Evolutionary conservation across 2,888 invertebrate genomes (phyloP).

Genomic region (Cephus runcator): DNA sequence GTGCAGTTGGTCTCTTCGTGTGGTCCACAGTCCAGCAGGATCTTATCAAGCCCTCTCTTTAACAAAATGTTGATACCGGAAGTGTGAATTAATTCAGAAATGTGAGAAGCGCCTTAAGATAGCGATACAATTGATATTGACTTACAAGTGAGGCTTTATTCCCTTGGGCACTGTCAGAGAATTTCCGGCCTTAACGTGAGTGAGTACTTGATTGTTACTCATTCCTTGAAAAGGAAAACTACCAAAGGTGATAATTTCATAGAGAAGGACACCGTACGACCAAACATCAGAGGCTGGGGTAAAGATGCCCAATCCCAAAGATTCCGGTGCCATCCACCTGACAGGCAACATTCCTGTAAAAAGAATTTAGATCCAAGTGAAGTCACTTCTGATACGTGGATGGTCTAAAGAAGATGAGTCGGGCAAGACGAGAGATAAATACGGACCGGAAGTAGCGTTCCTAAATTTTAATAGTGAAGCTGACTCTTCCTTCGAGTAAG

Average conservation of each 20-base stretch:
- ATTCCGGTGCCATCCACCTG: conserved; percentile 95
- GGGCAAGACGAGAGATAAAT: too few relatives aligned
- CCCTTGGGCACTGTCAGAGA: conserved; percentile 81
- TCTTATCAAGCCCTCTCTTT: conserved; percentile 78
- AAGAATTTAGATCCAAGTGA: not conserved
- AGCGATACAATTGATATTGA: conserved; percentile 38
- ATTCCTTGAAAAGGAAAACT: conserved; percentile 91
- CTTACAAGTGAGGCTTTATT: conserved; percentile 83
- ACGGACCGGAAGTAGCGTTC: too few relatives aligned
- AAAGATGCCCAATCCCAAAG: conserved; percentile 83
- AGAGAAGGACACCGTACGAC: conserved; percentile 89
- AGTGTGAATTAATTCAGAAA: too few relatives aligned
- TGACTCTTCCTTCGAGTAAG: too few relatives aligned
- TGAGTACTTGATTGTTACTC: conserved; percentile 85
- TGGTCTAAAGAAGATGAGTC: too few relatives aligned
- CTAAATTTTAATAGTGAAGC: too few relatives aligned
- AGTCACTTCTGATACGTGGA: not conserved
- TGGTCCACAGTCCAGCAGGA: conserved; percentile 83
- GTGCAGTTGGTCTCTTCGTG: conserved; percentile 78
- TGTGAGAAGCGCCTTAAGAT: too few relatives aligned
- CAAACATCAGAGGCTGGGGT: conserved; percentile 90
- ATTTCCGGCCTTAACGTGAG: conserved; percentile 81
- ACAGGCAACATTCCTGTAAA: conserved; percentile 82
- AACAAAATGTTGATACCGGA: conserved; percentile 22
- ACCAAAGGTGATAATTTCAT: conserved; percentile 91